Evolutionary conservation across 2,113 vertebrate species (phyloP).

Genomic region (Protobothrops flavoviridis): DNA sequence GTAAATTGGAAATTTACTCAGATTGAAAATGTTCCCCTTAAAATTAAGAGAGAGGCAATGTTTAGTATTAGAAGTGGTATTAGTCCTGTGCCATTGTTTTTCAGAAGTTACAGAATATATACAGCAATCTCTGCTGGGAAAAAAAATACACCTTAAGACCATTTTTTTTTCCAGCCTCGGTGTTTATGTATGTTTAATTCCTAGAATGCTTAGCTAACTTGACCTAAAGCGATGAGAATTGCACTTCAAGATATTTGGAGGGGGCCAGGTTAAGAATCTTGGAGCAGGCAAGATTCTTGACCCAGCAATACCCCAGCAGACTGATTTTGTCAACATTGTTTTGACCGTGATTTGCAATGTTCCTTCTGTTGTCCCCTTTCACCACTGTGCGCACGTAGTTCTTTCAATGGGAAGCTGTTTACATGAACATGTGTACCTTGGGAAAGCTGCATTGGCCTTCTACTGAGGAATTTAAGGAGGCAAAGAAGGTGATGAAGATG

Average conservation of each 20-base stretch:
- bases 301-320: neutral
- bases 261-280: neutral
- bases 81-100: neutral
- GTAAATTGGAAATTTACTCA: neutral
- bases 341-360: neutral
- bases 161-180: neutral
- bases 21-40: neutral
- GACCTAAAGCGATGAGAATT: neutral
- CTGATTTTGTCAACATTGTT: neutral
- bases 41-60: neutral
- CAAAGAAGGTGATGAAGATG: neutral
- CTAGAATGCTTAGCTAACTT: neutral
- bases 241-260: neutral
- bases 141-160: neutral
- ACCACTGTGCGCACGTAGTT: neutral
- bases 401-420: neutral
- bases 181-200: neutral
- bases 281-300: neutral
- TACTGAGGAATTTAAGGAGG: constrained; percentile 1
- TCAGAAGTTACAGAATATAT: neutral
- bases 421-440: neutral
- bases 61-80: no score
- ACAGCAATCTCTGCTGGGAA: neutral
- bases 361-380: neutral
- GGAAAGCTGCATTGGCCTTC: constrained; percentile 4